A percentile compares a stretch with the other conserved stretches of the same genome.
These are phyloP conservation scores for Physocephala rufipes DNA, from an alignment of 2,888 invertebrate species.

Conservation along the genomic window DNA sequence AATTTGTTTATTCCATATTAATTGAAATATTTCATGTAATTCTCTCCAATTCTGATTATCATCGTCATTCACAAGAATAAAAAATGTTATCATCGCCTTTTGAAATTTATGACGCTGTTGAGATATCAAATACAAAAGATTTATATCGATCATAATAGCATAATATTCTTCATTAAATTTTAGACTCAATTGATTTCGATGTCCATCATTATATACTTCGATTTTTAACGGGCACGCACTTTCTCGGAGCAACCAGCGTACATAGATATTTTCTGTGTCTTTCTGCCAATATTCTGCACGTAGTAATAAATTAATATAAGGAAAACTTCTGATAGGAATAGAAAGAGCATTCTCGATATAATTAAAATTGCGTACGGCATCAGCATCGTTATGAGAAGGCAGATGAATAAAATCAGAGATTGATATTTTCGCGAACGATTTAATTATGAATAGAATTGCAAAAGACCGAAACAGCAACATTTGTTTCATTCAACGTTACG, in stretches of 20 bases:
- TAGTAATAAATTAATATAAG: slow-evolving; percentile 47
- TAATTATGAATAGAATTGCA: no score
- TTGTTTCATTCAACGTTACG: no score
- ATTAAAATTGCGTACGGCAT: no score
- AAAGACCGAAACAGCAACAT: no score
- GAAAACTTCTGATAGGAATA: slow-evolving; percentile 43
- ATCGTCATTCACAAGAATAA: slow-evolving; percentile 48
- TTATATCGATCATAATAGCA: slow-evolving; percentile 50
- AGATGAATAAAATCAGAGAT: no score
- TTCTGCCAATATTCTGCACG: slow-evolving; percentile 38
- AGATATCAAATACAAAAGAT: slow-evolving; percentile 44
- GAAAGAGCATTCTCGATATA: slow-evolving; percentile 6
- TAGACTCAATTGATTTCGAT: neutral
- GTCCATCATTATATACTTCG: slow-evolving; percentile 33
- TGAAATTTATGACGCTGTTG: slow-evolving; percentile 41
- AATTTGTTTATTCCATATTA: slow-evolving; percentile 51
- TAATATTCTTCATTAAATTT: slow-evolving; percentile 44
- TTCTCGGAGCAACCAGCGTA: slow-evolving; percentile 49
- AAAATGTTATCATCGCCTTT: slow-evolving; percentile 52
- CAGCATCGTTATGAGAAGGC: no score
- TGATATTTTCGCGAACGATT: no score
- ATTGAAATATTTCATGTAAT: slow-evolving; percentile 49
- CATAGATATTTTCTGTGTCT: slow-evolving; percentile 50
- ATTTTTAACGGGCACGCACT: slow-evolving; percentile 38
- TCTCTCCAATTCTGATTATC: slow-evolving; percentile 10